phyloP scores from a whole-genome alignment of 30 jellyfish, hydroid and myxozoan species.

The Pelagia noctiluca region DNA sequence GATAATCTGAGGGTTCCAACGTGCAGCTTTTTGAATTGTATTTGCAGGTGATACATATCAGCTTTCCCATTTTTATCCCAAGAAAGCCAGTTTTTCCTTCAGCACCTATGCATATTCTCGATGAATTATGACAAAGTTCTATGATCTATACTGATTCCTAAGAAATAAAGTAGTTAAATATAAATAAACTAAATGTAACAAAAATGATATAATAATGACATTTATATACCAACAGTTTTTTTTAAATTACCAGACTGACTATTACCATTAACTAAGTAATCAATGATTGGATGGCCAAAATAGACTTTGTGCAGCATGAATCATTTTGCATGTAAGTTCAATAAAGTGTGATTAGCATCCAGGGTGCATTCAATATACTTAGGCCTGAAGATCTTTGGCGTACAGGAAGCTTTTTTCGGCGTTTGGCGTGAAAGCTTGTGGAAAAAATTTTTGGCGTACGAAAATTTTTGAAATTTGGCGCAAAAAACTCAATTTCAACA shows the following conservation, averaged over 20 bases:
- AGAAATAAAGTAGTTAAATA: neutral
- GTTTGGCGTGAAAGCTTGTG: no score
- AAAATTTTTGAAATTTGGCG: no score
- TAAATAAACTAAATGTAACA: neutral
- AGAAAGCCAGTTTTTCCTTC: conserved; percentile 1
- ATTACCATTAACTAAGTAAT: neutral
- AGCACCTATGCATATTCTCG: neutral
- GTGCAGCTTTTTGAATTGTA: conserved; percentile 1
- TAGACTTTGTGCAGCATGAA: conserved; percentile 5
- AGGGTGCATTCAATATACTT: no score
- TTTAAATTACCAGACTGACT: neutral
- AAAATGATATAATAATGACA: neutral
- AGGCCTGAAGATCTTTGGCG: no score
- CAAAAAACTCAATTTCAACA: no score
- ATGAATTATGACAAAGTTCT: neutral
- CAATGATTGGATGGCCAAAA: neutral
- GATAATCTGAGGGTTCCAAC: conserved; percentile 1
- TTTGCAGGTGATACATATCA: neutral
- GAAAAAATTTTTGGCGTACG: no score
- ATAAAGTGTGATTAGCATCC: neutral
- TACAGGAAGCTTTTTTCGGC: no score
- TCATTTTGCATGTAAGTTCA: neutral
- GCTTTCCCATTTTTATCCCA: neutral
- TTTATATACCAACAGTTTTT: neutral
- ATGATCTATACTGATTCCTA: neutral